Base-by-base conservation (phyloP, 2,888 invertebrate genomes). In the Tiphia femorata region DNA sequence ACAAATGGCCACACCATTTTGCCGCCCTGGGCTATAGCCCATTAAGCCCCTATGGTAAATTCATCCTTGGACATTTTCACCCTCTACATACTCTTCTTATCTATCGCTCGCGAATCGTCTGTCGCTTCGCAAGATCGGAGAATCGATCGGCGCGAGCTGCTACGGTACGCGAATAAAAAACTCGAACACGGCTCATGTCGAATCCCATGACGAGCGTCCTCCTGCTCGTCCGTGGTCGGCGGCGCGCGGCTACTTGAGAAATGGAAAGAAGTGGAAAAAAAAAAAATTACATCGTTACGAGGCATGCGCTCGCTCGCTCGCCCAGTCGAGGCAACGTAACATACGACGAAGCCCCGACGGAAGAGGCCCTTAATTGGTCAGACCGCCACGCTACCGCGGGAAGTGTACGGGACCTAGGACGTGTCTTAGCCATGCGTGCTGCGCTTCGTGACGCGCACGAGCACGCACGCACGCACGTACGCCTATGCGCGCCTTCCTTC, bases 321-420 rank as follows among this genome's bases (percentile, higher is more conserved):
- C 43, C 29, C 54, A 49, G 44, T 47, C 54, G 61, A 52, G 49
- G 54, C 55, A 43, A 53, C 49, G 27, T 40, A 33, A 33, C 33
- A 30, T 30, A 20, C 44, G 59, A 51, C 61, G 68, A 67, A 58
- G 58, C 61, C 67, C 64, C 73, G 69, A 65, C 75, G 70, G 72
- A 76, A 70, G 75, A 77, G 69, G 71, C 75, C 80, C 80, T 80
- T 80, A 80, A 80, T 80, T 80, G 80, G 80, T 79, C 76, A 78
- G 79, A 73, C 72, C 62, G 70, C 68, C 71, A 70, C 66, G 71
- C 67, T 73, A 72, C 70, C 72, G 76, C 80, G 82, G 80, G 79
- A 82, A 82, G 78, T 72, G 76, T 82, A 82, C 82, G 82, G 82
- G 82, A 82, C 75, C 72, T 73, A 62, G 70, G 67, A 82, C 81